Evolutionary conservation across 2,888 invertebrate genomes (phyloP).

Genomic region (Melipona beecheii): DNA sequence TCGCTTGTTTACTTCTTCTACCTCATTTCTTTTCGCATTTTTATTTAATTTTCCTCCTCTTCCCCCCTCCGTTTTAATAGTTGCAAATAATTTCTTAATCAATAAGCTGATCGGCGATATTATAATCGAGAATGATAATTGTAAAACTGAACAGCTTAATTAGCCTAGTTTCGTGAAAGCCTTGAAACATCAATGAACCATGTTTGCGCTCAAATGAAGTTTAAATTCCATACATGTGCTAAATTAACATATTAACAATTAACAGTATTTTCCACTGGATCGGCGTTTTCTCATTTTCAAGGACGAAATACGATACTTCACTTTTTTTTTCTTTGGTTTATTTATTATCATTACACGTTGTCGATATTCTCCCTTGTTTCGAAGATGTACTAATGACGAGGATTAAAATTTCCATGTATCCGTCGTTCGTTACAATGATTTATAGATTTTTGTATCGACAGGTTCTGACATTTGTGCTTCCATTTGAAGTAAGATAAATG

Average conservation of each 20-base stretch:
- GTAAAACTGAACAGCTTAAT: neutral
- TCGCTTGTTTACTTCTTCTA: slow-evolving; percentile 18
- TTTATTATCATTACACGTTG: neutral
- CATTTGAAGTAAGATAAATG: neutral
- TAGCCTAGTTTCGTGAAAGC: neutral
- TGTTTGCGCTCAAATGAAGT: neutral
- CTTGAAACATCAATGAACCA: neutral
- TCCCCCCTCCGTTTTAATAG: no score
- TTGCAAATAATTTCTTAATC: no score
- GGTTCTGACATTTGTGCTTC: neutral
- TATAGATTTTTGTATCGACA: neutral
- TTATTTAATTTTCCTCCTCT: neutral
- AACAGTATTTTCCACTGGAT: neutral
- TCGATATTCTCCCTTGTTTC: neutral
- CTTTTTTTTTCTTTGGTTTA: neutral
- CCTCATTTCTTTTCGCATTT: neutral
- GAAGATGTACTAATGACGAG: neutral
- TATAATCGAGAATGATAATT: neutral
- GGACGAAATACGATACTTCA: neutral
- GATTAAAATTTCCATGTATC: neutral
- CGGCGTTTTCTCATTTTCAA: neutral
- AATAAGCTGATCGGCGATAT: neutral
- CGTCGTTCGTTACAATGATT: neutral
- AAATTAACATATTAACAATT: slow-evolving; percentile 10
- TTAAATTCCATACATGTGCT: neutral